Evolutionary conservation across 2,888 invertebrate species (phyloP).

Genomic region (Polietes domitor): DNA sequence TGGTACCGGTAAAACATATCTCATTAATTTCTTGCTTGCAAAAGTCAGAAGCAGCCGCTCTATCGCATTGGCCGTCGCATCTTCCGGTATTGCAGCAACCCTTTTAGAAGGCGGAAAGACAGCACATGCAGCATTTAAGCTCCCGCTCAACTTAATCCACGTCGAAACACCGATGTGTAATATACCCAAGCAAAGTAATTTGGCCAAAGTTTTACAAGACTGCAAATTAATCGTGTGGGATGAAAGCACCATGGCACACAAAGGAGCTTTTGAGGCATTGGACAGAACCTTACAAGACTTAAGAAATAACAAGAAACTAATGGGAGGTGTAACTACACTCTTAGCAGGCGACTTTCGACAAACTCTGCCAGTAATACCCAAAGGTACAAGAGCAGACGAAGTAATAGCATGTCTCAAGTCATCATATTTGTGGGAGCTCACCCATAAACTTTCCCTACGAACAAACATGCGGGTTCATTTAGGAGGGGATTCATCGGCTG

Average conservation of each 20-base stretch:
- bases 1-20: conserved; percentile 31
- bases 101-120: not conserved
- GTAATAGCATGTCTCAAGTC: conserved; percentile 8
- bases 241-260: conserved; percentile 52
- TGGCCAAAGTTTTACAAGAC: conserved; percentile 27
- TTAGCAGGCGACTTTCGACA: conserved; percentile 52
- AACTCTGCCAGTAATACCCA: conserved; percentile 30
- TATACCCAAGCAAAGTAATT: conserved; percentile 20
- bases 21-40: conserved; percentile 18
- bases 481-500: conserved; percentile 9
- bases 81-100: not conserved
- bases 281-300: conserved; percentile 55
- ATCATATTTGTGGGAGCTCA: not conserved
- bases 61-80: no score
- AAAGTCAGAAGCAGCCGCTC: conserved; percentile 24
- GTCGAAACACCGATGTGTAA: conserved; percentile 4
- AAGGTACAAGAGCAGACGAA: conserved; percentile 29
- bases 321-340: conserved; percentile 52
- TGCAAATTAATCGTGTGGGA: conserved; percentile 60
- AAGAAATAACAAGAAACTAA: conserved; percentile 42
- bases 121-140: conserved; percentile 4
- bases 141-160: not conserved
- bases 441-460: not conserved
- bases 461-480: conserved; percentile 25
- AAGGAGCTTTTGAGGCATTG: conserved; percentile 45